Percentiles rank a stretch among this genome's conserved stretches.
Evolutionary conservation across 2,888 invertebrate genomes (phyloP).

Genomic region (Sipha maydis): DNA sequence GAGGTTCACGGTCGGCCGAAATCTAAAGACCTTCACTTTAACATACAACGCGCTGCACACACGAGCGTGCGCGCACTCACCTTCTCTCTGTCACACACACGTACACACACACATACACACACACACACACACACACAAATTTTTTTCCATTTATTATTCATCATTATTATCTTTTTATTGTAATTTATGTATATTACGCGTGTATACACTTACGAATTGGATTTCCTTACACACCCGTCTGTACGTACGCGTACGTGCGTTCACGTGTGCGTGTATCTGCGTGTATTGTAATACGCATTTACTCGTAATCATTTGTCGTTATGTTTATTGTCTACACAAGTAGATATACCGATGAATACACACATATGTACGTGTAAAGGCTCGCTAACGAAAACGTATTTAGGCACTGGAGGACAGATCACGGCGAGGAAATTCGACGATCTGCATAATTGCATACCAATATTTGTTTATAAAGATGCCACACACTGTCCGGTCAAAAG

Average conservation of each 20-base stretch:
- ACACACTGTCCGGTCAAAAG: background rate
- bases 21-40: constrained; percentile 42
- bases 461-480: background rate
- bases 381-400: background rate
- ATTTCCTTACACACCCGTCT: too few species aligned
- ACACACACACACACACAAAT: background rate
- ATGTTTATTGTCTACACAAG: background rate
- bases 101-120: background rate
- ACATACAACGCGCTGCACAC: background rate
- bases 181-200: background rate
- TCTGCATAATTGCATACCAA: background rate
- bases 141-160: constrained; percentile 10
- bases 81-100: background rate
- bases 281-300: background rate
- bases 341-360: background rate
- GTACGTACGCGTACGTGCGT: too few species aligned
- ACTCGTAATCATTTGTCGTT: background rate
- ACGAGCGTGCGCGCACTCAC: background rate
- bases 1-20: constrained; percentile 55
- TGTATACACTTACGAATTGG: too few species aligned
- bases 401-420: background rate
- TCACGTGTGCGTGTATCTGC: background rate
- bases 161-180: constrained; percentile 1
- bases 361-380: too few species aligned
- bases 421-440: background rate